Evolutionary conservation across 2,888 invertebrate species (phyloP).

Genomic region (Agrochola macilenta): DNA sequence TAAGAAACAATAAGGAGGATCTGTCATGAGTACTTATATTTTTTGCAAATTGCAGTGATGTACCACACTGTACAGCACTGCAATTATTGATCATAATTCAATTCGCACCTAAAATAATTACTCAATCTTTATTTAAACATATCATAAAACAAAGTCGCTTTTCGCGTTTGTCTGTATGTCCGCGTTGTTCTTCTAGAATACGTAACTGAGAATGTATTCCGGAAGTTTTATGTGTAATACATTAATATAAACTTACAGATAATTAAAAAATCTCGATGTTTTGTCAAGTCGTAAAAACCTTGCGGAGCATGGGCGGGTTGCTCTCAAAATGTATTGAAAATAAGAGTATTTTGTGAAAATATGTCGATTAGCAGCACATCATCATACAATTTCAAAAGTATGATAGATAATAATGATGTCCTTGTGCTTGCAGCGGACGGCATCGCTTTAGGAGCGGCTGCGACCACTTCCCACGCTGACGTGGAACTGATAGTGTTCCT

Average conservation of each 20-base stretch:
- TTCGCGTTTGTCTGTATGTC: no score
- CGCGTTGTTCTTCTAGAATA: no score
- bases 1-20: background rate
- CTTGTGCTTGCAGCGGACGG: conserved; percentile 94
- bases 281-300: no score
- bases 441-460: conserved; percentile 99
- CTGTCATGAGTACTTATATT: background rate
- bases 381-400: background rate
- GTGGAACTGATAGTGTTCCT: conserved; percentile 99
- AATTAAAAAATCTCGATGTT: no score
- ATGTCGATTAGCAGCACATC: background rate
- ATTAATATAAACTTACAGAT: no score
- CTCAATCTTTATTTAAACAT: no score
- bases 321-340: background rate
- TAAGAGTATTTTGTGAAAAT: background rate
- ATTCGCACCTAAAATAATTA: background rate
- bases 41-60: background rate
- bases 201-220: no score
- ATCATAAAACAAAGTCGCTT: no score
- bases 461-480: conserved; percentile 98
- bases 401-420: background rate
- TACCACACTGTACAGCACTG: background rate
- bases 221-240: no score
- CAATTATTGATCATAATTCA: background rate
- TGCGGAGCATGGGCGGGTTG: no score